Conservation (phyloP, 2,888 invertebrate genomes). For the Apotomis capreana region DNA sequence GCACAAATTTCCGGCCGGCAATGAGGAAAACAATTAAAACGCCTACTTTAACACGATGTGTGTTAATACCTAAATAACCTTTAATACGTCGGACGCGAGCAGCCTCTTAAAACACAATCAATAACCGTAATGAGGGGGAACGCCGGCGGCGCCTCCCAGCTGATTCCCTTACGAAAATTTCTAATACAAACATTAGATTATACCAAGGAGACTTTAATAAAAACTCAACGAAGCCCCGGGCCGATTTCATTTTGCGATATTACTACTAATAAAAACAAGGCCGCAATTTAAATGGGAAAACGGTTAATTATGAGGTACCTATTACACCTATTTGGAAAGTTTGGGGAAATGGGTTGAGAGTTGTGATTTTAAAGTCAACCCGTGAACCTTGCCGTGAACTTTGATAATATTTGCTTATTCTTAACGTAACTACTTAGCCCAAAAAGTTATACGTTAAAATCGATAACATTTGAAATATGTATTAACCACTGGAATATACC, state of each 20-base stretch:
- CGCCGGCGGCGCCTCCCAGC: slow-evolving; percentile 41
- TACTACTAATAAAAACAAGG: slow-evolving; percentile 53
- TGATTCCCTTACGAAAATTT: slow-evolving; percentile 47
- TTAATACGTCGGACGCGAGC: slow-evolving; percentile 52
- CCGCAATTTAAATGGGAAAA: slow-evolving; percentile 48
- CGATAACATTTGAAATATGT: too few relatives aligned
- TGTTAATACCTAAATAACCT: slow-evolving; percentile 24
- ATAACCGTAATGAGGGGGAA: slow-evolving; percentile 50
- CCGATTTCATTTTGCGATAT: slow-evolving; percentile 53
- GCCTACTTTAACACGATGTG: slow-evolving; percentile 26
- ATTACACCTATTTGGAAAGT: not conserved
- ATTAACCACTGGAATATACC: too few relatives aligned
- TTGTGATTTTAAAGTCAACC: not conserved
- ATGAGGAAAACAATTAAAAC: slow-evolving; percentile 37
- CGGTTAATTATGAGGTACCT: not conserved
- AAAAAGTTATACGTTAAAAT: too few relatives aligned
- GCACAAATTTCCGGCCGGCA: slow-evolving; percentile 3
- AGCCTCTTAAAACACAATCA: slow-evolving; percentile 61
- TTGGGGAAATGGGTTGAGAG: not conserved
- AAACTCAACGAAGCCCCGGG: slow-evolving; percentile 46
- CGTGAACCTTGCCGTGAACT: not conserved
- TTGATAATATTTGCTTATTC: too few relatives aligned
- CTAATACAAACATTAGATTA: slow-evolving; percentile 44
- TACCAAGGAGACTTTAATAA: slow-evolving; percentile 28
- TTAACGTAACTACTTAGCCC: too few relatives aligned